Evolutionary conservation across 2,797 vertebrate species (phyloP), one percentile per base, ranked within the genome.

Genomic region (Oryzias dopingdopingensis): DNA sequence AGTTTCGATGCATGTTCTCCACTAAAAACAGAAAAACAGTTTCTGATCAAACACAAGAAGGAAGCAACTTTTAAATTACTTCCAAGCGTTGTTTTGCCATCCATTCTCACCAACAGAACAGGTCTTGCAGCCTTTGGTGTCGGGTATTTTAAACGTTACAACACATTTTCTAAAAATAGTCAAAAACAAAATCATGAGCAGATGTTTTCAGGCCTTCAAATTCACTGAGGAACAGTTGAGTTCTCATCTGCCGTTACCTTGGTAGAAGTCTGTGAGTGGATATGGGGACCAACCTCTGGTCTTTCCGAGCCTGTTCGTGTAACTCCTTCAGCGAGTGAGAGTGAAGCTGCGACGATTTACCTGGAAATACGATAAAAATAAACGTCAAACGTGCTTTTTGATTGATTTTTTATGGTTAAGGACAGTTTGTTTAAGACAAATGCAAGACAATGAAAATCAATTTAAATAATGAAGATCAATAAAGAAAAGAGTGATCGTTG

Each of bases 111-210:
- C 94, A 2, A 92, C 93, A 65, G 93, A 90, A 72, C 95, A 96
- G 14, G 86, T 92, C 72, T 84, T 90, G 85, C 95, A 96, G 71
- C 95, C 95, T 75, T 96, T 96, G 60, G 95, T 97, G 71, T 97
- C 95, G 0, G 94, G 94, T 60, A 97, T 92, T 87, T 96, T 97
- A 74, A 59, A 87, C 42, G 93, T 94, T 75, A 92, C 87, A 4
- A 88, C 72, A 66, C 83, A 92, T 82, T 93, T 97, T 86, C 95
- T 96, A 84, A 56, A 62, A 51, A 58, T 55, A 58, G 20, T 20
- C 0, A 12, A 0, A 10, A 2, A 26, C 24, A 29, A 29, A 29
- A 29, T 6, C 0, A 23, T 0, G 0, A 51, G 5, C 14, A 29
- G 46, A 62, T 24, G 18, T 12, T 42, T 58, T 1, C 16, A 29